Percentiles rank a stretch among this genome's conserved stretches.
Evolutionary conservation across 2,113 vertebrate species (phyloP).

Genomic region (Raphicerus campestris): DNA sequence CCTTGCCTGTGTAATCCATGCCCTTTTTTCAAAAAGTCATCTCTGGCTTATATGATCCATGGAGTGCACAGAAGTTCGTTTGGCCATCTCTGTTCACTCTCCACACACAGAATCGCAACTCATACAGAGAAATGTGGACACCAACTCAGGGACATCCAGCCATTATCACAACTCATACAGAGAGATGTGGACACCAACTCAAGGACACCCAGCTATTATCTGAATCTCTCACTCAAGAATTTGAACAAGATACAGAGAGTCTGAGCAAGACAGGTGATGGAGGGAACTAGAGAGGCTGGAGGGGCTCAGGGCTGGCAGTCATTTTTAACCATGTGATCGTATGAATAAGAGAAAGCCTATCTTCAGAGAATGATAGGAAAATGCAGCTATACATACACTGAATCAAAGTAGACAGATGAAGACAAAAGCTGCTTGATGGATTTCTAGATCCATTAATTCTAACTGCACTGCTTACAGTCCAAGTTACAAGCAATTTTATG

Average conservation of each 20-base stretch:
- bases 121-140: neutral
- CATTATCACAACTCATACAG: neutral
- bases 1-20: neutral
- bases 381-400: neutral
- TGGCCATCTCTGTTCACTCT: neutral
- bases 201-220: neutral
- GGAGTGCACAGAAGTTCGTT: neutral
- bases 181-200: neutral
- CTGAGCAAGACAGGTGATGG: neutral
- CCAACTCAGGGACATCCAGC: neutral
- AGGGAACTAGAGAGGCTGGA: neutral
- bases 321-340: neutral
- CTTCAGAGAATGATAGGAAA: neutral
- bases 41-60: too few relatives aligned
- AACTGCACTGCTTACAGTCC: neutral
- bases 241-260: neutral
- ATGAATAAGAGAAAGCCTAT: neutral
- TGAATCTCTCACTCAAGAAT: neutral
- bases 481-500: neutral
- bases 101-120: neutral
- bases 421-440: neutral
- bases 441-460: neutral
- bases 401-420: neutral
- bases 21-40: neutral
- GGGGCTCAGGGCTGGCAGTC: neutral